Evolutionary conservation across 2,113 vertebrate species (phyloP), one percentile per base, ranked within the genome.

Genomic region (Rhinolophus sinicus): DNA sequence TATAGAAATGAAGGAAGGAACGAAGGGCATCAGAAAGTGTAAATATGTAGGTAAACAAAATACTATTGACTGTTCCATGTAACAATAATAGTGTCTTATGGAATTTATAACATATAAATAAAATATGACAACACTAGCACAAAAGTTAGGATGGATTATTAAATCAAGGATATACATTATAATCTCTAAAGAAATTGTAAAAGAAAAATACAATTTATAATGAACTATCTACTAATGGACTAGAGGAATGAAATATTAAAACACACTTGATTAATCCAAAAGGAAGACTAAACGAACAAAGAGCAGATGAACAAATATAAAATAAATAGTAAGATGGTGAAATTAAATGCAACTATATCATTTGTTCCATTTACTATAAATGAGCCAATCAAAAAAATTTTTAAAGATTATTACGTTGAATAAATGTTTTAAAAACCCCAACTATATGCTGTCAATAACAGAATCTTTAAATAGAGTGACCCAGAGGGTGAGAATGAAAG

Each of bases 211-310:
- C 2, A 84, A 82, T 67, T 85, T 91, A 38, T 78, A 64, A 91
- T 30, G 35, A 73, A 72, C 60, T 3, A 92, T 21, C 54, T 82
- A 89, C 18, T 89, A 82, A 90, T 16, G 38, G 60, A 80, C 33
- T 69, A 81, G 9, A 93, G 33, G 93, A 95, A 86, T 65, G 14
- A 76, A 85, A 47, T 86, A 5, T 84, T 91, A 95, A 73, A 80
- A 87, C 50, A 92, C 19, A 76, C 19, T 26, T 62, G n/a, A 38
- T 78, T 73, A 87, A 90, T 38, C 35, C 26, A 40, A 75, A 90
- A 91, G 15, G 44, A 88, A 24, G 15, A 73, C 73, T 80, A 82
- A 22, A 77, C 47, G 33, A 81, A 92, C 52, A 77, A 81, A 85
- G 72, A 94, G 44, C 26, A 76, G n/a, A 94, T 33, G 26, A 89